Evolutionary conservation across 2,888 invertebrate genomes (phyloP).

Genomic region (Callyntrura guangdongensis): DNA sequence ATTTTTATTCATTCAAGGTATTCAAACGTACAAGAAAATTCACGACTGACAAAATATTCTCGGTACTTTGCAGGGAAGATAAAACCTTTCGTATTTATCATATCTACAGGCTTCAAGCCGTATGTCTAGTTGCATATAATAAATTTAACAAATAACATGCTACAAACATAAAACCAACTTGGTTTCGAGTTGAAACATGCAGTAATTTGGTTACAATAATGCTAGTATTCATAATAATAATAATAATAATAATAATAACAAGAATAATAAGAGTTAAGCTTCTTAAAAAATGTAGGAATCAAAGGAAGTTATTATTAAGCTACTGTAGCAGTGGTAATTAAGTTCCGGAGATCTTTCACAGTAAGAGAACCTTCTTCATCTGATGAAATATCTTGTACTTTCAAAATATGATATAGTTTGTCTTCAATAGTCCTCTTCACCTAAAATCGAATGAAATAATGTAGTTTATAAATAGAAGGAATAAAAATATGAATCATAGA

Average conservation of each 20-base stretch:
- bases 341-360: slow-evolving; percentile 84
- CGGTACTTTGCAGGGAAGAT: no score
- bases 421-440: slow-evolving; percentile 90
- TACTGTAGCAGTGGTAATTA: slow-evolving; percentile 65
- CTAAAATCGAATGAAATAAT: slow-evolving; percentile 63
- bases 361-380: slow-evolving; percentile 84
- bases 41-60: no score
- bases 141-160: no score
- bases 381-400: slow-evolving; percentile 82
- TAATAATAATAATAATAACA: background rate
- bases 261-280: no score
- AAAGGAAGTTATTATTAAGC: slow-evolving; percentile 3
- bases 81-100: no score
- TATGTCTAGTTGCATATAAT: no score
- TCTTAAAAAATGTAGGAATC: background rate
- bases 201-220: no score
- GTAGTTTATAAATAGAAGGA: background rate
- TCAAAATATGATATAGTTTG: slow-evolving; percentile 87
- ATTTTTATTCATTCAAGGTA: no score
- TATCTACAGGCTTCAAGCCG: no score
- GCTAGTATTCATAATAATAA: slow-evolving; percentile 3
- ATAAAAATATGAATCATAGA: background rate
- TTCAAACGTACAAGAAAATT: no score
- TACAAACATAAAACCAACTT: no score
- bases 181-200: no score